These are phyloP conservation scores for Apogon talboti DNA, from an alignment of 2,797 vertebrate species.

Conservation along the genomic window DNA sequence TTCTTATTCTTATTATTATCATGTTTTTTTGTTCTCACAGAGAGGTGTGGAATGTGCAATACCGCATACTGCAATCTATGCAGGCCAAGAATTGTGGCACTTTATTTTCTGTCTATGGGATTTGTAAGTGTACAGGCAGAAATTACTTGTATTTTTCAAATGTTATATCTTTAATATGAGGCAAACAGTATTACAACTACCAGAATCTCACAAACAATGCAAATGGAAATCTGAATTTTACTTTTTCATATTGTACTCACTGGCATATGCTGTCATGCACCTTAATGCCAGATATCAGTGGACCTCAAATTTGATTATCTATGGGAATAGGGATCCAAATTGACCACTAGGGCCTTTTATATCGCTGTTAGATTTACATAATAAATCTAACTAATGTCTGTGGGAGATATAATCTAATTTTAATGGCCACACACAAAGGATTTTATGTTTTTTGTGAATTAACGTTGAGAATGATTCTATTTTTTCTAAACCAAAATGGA, in stretches of 20 bases:
- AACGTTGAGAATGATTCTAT: constrained; percentile 84
- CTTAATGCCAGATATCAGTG: constrained; percentile 63
- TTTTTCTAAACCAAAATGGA: constrained; percentile 88
- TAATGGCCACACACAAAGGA: constrained; percentile 78
- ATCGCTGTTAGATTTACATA: constrained; percentile 72
- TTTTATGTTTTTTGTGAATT: constrained; percentile 85
- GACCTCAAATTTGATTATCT: constrained; percentile 75
- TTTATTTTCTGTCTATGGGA: constrained; percentile 87
- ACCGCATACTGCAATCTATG: constrained; percentile 88
- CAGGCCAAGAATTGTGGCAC: constrained; percentile 89
- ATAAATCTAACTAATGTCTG: constrained; percentile 65
- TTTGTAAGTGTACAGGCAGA: constrained; percentile 87
- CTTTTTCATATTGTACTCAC: constrained; percentile 68
- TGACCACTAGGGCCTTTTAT: constrained; percentile 81
- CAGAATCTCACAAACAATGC: constrained; percentile 74
- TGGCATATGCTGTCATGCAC: constrained; percentile 61
- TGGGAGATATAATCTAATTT: constrained; percentile 69
- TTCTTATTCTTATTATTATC: constrained; percentile 42
- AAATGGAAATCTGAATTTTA: constrained; percentile 74
- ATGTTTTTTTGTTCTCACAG: constrained; percentile 72
- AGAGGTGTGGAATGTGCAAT: constrained; percentile 85
- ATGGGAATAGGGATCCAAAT: constrained; percentile 71
- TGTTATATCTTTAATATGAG: constrained; percentile 85
- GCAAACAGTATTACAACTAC: constrained; percentile 81
- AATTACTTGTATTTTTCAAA: constrained; percentile 86